Evolutionary conservation across 2,888 invertebrate species (phyloP).

Genomic region (Brachypalpus laphriformis): DNA sequence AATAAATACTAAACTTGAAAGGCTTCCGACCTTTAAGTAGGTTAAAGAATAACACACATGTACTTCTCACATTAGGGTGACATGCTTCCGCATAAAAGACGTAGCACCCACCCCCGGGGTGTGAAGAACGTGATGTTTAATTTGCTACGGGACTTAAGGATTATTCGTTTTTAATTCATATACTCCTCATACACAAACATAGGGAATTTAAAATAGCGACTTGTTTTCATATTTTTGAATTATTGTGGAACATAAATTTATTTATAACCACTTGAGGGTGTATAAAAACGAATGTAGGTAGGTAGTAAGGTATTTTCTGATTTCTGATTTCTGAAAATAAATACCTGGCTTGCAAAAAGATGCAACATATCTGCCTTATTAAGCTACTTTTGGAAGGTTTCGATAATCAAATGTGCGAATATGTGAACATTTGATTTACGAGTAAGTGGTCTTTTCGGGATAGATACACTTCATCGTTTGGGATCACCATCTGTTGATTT

Average conservation of each 20-base stretch:
- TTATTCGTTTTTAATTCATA: not conserved
- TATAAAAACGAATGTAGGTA: no score
- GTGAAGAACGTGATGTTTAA: not conserved
- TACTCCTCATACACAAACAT: not conserved
- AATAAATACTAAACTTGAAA: constrained; percentile 46
- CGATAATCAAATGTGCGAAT: no score
- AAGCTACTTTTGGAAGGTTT: no score
- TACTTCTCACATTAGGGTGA: not conserved
- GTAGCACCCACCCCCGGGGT: constrained; percentile 9
- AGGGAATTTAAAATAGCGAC: not conserved
- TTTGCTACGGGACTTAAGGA: not conserved
- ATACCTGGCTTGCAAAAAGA: no score
- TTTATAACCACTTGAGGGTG: no score
- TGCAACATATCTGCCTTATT: no score
- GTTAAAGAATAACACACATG: constrained; percentile 7
- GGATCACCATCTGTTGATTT: no score
- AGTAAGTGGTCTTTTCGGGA: no score
- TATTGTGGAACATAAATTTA: not conserved
- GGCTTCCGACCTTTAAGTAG: constrained; percentile 52
- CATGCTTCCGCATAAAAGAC: constrained; percentile 10
- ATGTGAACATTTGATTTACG: no score
- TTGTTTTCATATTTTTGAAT: not conserved
- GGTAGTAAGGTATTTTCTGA: no score
- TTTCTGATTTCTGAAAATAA: no score
- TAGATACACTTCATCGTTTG: no score